Base-by-base conservation (phyloP, 2,888 invertebrate genomes). In the Polietes domitor region DNA sequence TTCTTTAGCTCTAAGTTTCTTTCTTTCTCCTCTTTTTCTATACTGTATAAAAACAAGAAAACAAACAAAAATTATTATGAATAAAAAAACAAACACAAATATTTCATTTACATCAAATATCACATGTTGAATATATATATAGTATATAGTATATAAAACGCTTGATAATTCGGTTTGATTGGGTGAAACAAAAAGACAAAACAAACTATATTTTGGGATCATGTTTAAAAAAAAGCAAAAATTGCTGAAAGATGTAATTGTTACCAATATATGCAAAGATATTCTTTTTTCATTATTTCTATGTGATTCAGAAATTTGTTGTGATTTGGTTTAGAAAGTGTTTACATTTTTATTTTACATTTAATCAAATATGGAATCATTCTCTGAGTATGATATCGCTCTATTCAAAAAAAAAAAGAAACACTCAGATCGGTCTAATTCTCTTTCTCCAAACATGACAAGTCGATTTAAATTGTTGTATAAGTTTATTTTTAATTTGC, bases 41-140 rank as follows among this genome's bases (percentile, higher is more conserved):
- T 37, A 37, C 37, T n/a, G 41, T 37, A 17, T 63, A 68, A 41
- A 17, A 43, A 68, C 19, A 43, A 43, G 2, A 26, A 61, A 26
- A 61, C 61, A 24, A 61, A 61, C 28, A n/a, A n/a, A 55, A 21
- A 21, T 21, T 12, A 61, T 28, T 28, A 61, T 61, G 61, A 28
- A 63, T 63, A 65, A 47, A 47, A 32, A 41, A 41, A 41, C 41
- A 58, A 58, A 28, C 28, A 61, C 28, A 61, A 61, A 28, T 61
- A 61, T 28, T 61, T 61, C 61, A 63, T 61, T 61, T 61, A 61
- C 28, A 12, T 61, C 28, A n/a, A n/a, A 26, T 26, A 58, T 58
- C 24, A n/a, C n/a, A 58, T 24, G 12, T 24, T 58, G 21, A 55
- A 55, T 12, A 26, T 58, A 24, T n/a, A n/a, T n/a, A n/a, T n/a